Base-by-base conservation (phyloP, 2,888 invertebrate genomes). In the Petrolisthes manimaculis region DNA sequence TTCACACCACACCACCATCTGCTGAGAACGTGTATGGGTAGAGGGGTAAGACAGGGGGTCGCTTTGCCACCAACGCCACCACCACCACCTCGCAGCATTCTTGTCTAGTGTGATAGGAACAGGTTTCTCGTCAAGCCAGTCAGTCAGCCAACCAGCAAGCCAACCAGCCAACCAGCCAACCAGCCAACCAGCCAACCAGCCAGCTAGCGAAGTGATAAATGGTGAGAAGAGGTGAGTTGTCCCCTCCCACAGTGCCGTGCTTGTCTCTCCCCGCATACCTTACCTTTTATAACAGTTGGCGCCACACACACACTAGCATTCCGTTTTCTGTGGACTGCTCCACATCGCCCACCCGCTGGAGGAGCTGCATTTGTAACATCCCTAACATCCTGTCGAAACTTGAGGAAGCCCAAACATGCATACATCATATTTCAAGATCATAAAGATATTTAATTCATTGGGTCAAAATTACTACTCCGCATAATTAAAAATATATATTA, bases 261-360 rank as follows among this genome's bases (percentile, higher is more conserved):
- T 61, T 61, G 53, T 69, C 85, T 21, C 24, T 21, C 21, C 75
- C 79, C 21, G 71, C 85, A 86, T 86, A 55, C 85, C 85, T 86
- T 86, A 71, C 85, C 85, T 80, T 86, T 79, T 86, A 80, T 80
- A 80, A 67, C 14, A 54, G 80, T 86, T 86, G 86, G 81, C 86
- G 81, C 86, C 86, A 21, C 53, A 67, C 24, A 51, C 14, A 82
- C 77, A 67, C 24, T 12, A 61, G 55, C 61, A 37, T 3, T 71
- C 75, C 75, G 81, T 81, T 81, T 86, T 86, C 86, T 75, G 81
- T 81, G 61, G 55, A 24, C 69, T 74, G 67, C 56, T 81, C 56
- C n/a, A 67, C n/a, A 14, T n/a, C 21, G 55, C 55, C 56, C 53
- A 53, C 21, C 37, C 37, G 24, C 14, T 53, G 18, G 37, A 37